Evolutionary conservation across 2,797 vertebrate genomes (phyloP).

Genomic region (Botia almorhae): DNA sequence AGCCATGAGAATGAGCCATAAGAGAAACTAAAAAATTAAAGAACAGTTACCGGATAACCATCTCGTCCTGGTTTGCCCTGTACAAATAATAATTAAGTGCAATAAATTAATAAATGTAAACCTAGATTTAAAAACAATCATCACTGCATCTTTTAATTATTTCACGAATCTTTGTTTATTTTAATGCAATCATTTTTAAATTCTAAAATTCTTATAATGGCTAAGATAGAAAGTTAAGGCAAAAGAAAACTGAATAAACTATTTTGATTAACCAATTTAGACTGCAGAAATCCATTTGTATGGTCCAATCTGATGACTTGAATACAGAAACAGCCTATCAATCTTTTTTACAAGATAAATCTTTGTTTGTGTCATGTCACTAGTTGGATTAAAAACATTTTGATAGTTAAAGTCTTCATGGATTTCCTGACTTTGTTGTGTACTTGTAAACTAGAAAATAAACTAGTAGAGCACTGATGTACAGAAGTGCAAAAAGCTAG

Average conservation of each 20-base stretch:
- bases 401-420: neutral
- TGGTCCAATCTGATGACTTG: neutral
- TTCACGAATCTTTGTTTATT: neutral
- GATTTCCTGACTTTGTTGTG: neutral
- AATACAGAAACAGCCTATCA: neutral
- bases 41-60: constrained; percentile 94
- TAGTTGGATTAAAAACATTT: neutral
- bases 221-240: neutral
- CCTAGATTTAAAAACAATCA: neutral
- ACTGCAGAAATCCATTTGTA: neutral
- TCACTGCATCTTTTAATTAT: neutral
- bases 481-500: neutral
- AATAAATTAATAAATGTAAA: constrained; percentile 31
- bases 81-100: constrained; percentile 78
- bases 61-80: constrained; percentile 97
- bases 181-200: neutral
- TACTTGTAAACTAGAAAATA: neutral
- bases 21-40: constrained; percentile 60
- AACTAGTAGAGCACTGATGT: neutral
- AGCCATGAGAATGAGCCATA: neutral
- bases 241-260: neutral
- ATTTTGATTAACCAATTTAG: neutral
- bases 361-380: constrained; percentile 13
- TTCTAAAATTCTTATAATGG: no score
- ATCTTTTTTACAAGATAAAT: neutral